phyloP scores from a whole-genome alignment of 2,888 invertebrate genomes.

The Junonia oenone region DNA sequence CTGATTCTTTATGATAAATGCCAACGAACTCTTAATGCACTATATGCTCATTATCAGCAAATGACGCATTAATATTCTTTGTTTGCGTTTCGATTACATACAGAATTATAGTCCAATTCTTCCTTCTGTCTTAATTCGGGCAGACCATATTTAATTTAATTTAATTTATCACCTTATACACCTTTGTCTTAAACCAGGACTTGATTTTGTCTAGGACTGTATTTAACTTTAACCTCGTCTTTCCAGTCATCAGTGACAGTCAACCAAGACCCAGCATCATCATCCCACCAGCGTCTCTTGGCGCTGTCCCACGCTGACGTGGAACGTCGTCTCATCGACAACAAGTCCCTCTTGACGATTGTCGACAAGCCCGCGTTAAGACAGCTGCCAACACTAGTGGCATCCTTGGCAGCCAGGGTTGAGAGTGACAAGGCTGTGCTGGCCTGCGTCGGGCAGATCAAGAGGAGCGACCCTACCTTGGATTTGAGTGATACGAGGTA shows the following conservation, averaged over 20 bases:
- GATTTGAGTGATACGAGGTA: conserved; percentile 82
- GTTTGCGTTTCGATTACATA: too few relatives aligned
- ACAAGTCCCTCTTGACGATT: conserved; percentile 92
- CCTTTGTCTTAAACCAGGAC: too few relatives aligned
- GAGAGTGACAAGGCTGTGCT: conserved; percentile 95
- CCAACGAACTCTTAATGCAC: too few relatives aligned
- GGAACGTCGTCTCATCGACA: conserved; percentile 93
- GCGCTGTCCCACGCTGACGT: conserved; percentile 91
- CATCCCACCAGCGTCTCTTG: conserved; percentile 93
- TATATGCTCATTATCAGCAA: too few relatives aligned
- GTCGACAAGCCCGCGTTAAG: conserved; percentile 90
- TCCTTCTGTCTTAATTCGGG: too few relatives aligned
- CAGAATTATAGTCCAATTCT: too few relatives aligned
- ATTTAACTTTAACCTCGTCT: too few relatives aligned
- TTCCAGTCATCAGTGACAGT: conserved; percentile 72
- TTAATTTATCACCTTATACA: too few relatives aligned
- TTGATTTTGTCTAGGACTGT: too few relatives aligned
- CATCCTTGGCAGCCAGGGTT: conserved; percentile 87
- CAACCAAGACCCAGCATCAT: conserved; percentile 87
- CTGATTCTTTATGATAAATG: too few relatives aligned
- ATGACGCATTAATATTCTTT: too few relatives aligned
- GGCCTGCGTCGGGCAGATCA: conserved; percentile 84
- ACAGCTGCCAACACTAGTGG: conserved; percentile 84
- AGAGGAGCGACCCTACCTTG: conserved; percentile 79
- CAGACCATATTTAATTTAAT: too few relatives aligned